A percentile compares a stretch with the other conserved stretches of the same genome.
Conservation (phyloP, 2,113 vertebrate species). For the Boulengeromyrus knoepffleri region DNA sequence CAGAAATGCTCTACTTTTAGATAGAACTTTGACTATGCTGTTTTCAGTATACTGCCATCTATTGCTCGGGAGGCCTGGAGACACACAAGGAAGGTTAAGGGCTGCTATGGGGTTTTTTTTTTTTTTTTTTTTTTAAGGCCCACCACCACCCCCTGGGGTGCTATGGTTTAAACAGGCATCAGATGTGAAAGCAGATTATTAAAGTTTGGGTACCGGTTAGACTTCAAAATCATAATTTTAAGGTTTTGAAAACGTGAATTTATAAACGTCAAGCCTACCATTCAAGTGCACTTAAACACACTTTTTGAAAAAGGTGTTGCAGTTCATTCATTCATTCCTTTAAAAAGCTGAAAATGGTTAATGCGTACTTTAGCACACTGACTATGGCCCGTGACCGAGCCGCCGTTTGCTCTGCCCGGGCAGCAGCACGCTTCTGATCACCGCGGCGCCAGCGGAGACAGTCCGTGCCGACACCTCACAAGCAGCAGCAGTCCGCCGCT, state of each 20-base stretch:
- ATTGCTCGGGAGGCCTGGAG: neutral
- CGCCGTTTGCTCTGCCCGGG: neutral
- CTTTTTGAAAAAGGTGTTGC: neutral
- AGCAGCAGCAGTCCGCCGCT: neutral
- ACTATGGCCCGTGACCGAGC: neutral
- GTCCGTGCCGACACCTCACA: neutral
- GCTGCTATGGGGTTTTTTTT: neutral
- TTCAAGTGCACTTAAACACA: neutral
- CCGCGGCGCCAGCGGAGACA: neutral
- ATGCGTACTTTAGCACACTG: neutral
- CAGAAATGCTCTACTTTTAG: neutral
- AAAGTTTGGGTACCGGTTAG: neutral
- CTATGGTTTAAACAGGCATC: neutral
- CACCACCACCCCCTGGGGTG: too few species aligned
- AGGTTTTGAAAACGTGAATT: neutral
- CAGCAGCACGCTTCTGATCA: neutral
- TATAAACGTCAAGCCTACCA: neutral
- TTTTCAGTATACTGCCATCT: neutral
- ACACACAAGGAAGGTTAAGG: neutral
- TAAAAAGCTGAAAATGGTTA: neutral
- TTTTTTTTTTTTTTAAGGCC: too few species aligned
- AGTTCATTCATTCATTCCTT: neutral
- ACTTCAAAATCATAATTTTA: neutral
- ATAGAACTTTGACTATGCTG: neutral
- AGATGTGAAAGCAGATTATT: neutral